Evolutionary conservation across 1,140 invertebrate species (phyloP).

Genomic region (Zaprionus gabonicus): DNA sequence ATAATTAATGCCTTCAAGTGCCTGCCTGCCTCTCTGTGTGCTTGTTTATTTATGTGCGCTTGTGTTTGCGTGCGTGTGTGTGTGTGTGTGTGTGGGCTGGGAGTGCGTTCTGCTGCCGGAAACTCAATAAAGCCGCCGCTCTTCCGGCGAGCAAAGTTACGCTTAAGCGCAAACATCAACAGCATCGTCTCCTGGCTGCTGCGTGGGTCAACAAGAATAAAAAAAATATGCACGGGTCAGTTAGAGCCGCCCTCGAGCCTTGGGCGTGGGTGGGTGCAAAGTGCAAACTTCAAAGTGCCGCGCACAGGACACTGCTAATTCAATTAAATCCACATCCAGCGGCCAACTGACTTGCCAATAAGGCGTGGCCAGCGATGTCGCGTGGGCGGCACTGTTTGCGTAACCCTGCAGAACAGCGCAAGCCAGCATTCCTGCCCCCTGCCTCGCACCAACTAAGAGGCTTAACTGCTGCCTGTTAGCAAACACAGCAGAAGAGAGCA

Average conservation of each 20-base stretch:
- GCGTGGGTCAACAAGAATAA: conserved; percentile 50
- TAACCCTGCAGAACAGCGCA: neutral
- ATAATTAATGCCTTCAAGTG: conserved; percentile 67
- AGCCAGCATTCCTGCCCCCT: neutral
- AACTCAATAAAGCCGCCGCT: conserved; percentile 67
- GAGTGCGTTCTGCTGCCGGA: conserved; percentile 41
- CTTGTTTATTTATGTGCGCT: neutral
- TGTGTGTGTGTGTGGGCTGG: conserved; percentile 1
- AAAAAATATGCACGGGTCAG: conserved; percentile 28
- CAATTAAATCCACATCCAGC: conserved; percentile 70
- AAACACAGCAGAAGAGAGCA: conserved; percentile 30
- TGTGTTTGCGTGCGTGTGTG: neutral
- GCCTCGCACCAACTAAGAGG: conserved; percentile 24
- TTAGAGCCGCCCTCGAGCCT: conserved; percentile 13
- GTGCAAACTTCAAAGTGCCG: conserved; percentile 78
- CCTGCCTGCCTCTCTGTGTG: neutral
- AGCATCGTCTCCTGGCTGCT: conserved; percentile 8
- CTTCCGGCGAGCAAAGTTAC: conserved; percentile 58
- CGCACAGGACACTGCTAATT: conserved; percentile 72
- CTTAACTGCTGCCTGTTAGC: conserved; percentile 39
- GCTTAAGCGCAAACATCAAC: conserved; percentile 69
- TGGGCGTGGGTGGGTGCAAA: conserved; percentile 52
- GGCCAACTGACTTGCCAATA: conserved; percentile 29
- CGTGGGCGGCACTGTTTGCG: neutral
- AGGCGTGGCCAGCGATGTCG: neutral